Evolutionary conservation across 2,113 vertebrate genomes (phyloP).

Genomic region (Lepus europaeus): DNA sequence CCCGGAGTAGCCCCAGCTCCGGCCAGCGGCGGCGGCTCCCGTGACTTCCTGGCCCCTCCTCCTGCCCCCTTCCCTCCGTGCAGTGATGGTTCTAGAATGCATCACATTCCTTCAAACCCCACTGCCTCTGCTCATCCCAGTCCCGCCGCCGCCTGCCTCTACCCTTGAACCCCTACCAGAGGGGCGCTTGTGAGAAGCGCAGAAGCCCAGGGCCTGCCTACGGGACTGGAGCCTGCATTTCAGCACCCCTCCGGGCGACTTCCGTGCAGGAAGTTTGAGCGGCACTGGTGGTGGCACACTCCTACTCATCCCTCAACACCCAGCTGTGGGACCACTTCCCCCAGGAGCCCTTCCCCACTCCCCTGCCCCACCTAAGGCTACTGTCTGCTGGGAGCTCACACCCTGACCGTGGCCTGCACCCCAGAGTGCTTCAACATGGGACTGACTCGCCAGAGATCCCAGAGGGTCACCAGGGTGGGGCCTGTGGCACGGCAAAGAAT

Average conservation of each 20-base stretch:
- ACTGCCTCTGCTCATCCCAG: not conserved
- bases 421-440: not conserved
- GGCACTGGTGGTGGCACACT: not conserved
- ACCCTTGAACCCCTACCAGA: too few species aligned
- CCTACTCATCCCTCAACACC: conserved; percentile 8
- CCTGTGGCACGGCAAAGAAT: too few species aligned
- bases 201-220: not conserved
- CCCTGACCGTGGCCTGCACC: accelerated
- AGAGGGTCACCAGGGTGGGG: not conserved
- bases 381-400: accelerated
- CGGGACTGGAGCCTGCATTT: not conserved
- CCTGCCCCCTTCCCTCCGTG: not conserved
- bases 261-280: not conserved
- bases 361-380: accelerated
- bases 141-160: not conserved
- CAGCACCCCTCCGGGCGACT: accelerated
- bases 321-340: not conserved
- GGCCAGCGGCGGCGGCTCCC: not conserved
- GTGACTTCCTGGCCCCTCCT: too few species aligned
- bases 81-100: not conserved
- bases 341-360: not conserved
- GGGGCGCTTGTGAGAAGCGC: not conserved
- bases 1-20: not conserved
- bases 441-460: not conserved
- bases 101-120: not conserved